Conservation (phyloP, 2,113 vertebrate genomes). For the Pavo muticus region DNA sequence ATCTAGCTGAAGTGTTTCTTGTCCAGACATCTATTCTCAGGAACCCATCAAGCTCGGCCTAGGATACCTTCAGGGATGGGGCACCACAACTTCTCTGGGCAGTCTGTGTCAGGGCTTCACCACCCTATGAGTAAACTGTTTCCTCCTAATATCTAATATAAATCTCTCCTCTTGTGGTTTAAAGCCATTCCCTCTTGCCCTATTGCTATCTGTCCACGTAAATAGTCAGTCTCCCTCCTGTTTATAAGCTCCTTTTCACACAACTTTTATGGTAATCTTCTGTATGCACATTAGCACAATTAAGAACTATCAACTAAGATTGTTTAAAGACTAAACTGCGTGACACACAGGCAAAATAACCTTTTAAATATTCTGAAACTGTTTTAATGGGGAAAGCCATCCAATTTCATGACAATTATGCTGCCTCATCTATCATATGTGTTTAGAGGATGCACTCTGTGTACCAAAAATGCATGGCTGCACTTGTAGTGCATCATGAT, state of each 20-base stretch:
- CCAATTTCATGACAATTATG: fast-evolving
- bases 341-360: not conserved
- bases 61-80: too few species aligned
- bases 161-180: too few species aligned
- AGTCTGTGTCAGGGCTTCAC: too few species aligned
- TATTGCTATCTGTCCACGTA: too few species aligned
- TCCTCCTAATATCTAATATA: too few species aligned
- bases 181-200: too few species aligned
- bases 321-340: not conserved
- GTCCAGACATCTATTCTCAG: not conserved
- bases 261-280: not conserved
- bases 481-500: fast-evolving
- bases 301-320: not conserved
- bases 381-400: not conserved
- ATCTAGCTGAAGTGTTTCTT: not conserved
- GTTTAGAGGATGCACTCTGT: not conserved
- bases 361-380: not conserved
- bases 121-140: too few species aligned
- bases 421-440: not conserved
- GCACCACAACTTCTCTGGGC: too few species aligned
- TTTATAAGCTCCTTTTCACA: not conserved
- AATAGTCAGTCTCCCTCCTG: too few species aligned
- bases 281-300: not conserved
- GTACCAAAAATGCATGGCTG: not conserved
- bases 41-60: too few species aligned